Evolutionary conservation across 2,888 invertebrate species (phyloP), one percentile per base, ranked within the genome.

Genomic region (Pammene fasciana): DNA sequence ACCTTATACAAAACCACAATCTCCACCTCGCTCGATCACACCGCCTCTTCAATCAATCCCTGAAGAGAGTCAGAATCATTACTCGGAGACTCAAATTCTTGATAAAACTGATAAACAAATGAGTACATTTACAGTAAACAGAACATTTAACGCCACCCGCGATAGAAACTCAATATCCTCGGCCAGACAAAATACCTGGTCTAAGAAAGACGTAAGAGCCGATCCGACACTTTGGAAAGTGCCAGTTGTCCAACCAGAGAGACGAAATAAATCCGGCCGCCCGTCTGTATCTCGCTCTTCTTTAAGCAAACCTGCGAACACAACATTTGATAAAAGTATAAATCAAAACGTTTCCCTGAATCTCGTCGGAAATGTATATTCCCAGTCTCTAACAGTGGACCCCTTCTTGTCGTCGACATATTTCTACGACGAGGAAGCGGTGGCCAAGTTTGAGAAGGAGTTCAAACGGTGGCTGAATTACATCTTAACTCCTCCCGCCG

Each of bases 401-500:
- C 96, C 96, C 5, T 96, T 96, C 76, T 82, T 94, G 46, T 94
- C 94, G 0, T 90, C 94, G 0, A 94, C 94, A 0, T 93, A 96
- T 79, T 95, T 94, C 79, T 94, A 95, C 75, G 95, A 96, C 77
- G 94, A 95, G 72, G 90, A 93, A 75, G 95, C 96, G 79, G 93
- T 97, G 0, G 93, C 94, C 56, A 93, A 94, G 70, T 95, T 96
- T 82, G 95, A 96, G 84, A 87, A 82, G 0, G 94, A 95, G 78
- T 96, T 97, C 71, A 96, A 94, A 79, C 95, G 96, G 75, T 97
- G 97, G 97, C 86, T 97, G 0, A 97, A 97, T 83, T 95, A 95
- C 9, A 88, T 97, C 62, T 88, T 97, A 8, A 95, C 96, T 5
- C 96, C 97, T 0, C 96, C 96, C 0, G 93, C 94, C 0, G 96